Evolutionary conservation across 2,888 invertebrate species (phyloP), one percentile per base, ranked within the genome.

Genomic region (Coelogynopora nodosa): DNA sequence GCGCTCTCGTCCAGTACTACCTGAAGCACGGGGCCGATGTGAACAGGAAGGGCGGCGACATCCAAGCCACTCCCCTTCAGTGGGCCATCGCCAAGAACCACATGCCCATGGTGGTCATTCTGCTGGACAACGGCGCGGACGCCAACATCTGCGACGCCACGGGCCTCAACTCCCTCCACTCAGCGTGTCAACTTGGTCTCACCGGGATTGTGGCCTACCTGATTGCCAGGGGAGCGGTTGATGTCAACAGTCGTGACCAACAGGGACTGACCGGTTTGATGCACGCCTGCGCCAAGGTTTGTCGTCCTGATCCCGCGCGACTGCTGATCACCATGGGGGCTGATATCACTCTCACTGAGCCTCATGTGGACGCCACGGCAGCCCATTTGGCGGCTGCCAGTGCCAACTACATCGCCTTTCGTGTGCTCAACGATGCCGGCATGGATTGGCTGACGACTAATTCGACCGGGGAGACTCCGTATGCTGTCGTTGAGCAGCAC

Each of bases 341-440:
- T 0, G 95, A 95, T 89, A 94, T 97, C 84, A 95, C 95, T 86
- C 94, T 96, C 88, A 94, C 94, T 18, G 98, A 99, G 92, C 93
- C 95, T 87, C 96, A 97, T 91, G 95, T 97, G 91, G 96, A 96
- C 88, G 98, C 98, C 93, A 97, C 98, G 0, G 96, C 98, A 2
- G 93, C 99, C 88, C 98, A 99, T 93, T 98, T 97, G 96, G 98
- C 98, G 0, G 95, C 97, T 88, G 93, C 96, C 89, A 95, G 97
- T 0, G 94, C 96, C 89, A 99, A 99, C 93, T 94, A 95, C 87
- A 95, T 95, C 67, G 97, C 97, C 85, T 95, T 98, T 90, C 94
- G 95, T 80, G 95, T 96, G 0, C 93, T 99, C 88, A 94, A 97
- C 86, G 94, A 95, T 88, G 94, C 95, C 90, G 95, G 95, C 88